phyloP scores from a whole-genome alignment of 2,888 invertebrate genomes.

The Heliconius ismenius region DNA sequence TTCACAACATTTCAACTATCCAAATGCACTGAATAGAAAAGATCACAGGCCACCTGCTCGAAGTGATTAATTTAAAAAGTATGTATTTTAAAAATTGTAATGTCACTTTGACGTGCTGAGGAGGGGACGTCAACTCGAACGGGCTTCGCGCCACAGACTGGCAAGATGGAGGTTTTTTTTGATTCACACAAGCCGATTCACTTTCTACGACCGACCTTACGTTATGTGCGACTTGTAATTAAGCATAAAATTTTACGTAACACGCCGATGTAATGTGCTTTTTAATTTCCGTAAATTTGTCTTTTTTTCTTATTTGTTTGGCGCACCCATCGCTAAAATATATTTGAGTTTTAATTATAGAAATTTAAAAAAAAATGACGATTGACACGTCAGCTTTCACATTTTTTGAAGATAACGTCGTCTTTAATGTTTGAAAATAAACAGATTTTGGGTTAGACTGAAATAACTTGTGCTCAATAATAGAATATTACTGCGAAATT shows the following conservation, averaged over 20 bases:
- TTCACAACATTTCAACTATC: conserved; percentile 63
- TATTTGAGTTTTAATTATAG: conserved; percentile 1
- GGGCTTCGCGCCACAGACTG: conserved; percentile 76
- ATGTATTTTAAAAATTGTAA: conserved; percentile 55
- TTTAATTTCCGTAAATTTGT: conserved; percentile 59
- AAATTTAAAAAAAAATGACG: background rate
- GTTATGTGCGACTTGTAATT: conserved; percentile 79
- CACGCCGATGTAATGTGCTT: conserved; percentile 67
- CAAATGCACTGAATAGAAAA: conserved; percentile 41
- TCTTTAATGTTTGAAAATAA: background rate
- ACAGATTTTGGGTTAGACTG: background rate
- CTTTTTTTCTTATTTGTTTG: conserved; percentile 21
- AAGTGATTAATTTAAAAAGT: conserved; percentile 61
- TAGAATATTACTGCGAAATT: background rate
- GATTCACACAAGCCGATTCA: conserved; percentile 81
- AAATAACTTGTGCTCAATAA: background rate
- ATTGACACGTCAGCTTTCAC: conserved; percentile 13
- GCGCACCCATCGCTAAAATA: conserved; percentile 2
- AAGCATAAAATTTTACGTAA: conserved; percentile 78
- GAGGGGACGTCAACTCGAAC: conserved; percentile 75
- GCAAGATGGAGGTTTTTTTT: conserved; percentile 79
- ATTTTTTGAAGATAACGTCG: background rate
- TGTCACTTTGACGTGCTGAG: conserved; percentile 61
- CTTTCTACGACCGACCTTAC: conserved; percentile 83
- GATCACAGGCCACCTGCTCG: conserved; percentile 53